phyloP scores from a whole-genome alignment of 35 echinoderm and acorn worm species.

The Ptychodera flava region DNA sequence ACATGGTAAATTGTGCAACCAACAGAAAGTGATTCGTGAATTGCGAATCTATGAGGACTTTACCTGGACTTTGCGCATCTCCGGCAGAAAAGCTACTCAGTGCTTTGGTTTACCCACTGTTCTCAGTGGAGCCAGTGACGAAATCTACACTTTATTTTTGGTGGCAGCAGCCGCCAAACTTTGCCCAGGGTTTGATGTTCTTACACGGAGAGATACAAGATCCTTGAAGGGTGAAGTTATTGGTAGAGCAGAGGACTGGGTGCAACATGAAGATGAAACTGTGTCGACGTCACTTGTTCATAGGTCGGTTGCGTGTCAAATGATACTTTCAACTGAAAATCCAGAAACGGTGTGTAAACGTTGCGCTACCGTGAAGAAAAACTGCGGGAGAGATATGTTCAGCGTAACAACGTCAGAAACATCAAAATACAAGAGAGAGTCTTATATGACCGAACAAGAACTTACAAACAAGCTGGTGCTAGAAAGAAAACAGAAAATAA shows the following conservation, averaged over 20 bases:
- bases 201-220: neutral
- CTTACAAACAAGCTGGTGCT: neutral
- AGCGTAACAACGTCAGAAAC: neutral
- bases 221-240: neutral
- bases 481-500: neutral
- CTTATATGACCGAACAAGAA: neutral
- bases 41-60: neutral
- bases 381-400: neutral
- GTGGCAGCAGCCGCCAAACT: neutral
- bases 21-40: neutral
- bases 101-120: neutral
- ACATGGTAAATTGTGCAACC: neutral
- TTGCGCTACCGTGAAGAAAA: neutral
- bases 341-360: neutral
- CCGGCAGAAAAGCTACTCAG: neutral
- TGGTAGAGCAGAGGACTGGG: neutral
- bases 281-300: neutral
- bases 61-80: neutral
- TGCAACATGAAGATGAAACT: neutral
- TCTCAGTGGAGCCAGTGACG: neutral
- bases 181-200: neutral
- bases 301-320: neutral
- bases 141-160: neutral
- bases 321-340: neutral
- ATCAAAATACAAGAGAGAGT: neutral